Conservation (phyloP, 1,140 invertebrate species). For the Brachionus asplanchnoidis region DNA sequence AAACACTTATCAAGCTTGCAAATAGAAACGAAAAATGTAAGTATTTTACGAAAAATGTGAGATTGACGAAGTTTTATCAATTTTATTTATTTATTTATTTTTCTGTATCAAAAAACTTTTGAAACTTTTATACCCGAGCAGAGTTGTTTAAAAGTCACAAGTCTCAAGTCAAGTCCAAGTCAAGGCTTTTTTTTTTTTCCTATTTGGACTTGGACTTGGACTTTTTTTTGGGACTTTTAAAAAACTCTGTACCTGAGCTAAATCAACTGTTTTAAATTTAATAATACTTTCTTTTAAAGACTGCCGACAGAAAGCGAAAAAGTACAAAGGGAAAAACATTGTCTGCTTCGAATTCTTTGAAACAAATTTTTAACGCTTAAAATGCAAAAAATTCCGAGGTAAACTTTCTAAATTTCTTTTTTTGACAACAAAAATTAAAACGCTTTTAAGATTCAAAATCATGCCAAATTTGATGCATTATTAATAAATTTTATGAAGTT, state of each 20-base stretch:
- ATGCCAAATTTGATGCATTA: not conserved
- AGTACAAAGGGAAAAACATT: not conserved
- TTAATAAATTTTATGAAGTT: not conserved
- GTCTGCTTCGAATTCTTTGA: not conserved
- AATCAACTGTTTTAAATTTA: not conserved
- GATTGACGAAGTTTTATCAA: not conserved
- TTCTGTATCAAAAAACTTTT: no score
- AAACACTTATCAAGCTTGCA: not conserved
- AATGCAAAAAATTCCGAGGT: not conserved
- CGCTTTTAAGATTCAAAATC: not conserved
- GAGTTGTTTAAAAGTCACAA: no score
- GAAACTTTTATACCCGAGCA: not conserved
- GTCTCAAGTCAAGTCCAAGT: no score
- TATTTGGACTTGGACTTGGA: no score
- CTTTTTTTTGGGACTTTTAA: no score
- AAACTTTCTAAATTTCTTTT: not conserved
- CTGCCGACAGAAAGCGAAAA: not conserved
- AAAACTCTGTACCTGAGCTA: no score
- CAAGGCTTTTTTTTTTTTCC: no score
- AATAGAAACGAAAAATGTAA: not conserved
- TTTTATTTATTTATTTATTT: no score
- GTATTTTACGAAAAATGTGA: not conserved
- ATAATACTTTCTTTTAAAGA: not conserved
- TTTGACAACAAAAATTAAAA: not conserved
- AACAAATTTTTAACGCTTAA: slow-evolving; percentile 1